Base-by-base conservation (phyloP, 2,113 vertebrate species). In the Bubo bubo region DNA sequence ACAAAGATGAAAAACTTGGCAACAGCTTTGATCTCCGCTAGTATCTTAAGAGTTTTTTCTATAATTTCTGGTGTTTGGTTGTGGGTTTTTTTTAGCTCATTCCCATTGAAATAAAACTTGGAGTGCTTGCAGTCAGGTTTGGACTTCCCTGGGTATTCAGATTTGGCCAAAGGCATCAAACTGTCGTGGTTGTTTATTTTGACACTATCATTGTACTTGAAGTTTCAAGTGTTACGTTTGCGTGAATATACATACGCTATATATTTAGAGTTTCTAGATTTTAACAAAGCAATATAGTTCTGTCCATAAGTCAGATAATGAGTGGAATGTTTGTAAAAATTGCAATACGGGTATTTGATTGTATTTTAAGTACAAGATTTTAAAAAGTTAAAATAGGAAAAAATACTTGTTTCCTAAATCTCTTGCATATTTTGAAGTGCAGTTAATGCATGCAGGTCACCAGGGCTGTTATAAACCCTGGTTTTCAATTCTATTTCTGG, bases 281-380 rank as follows among this genome's bases (percentile, higher is more conserved):
- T 96, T 95, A 93, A 96, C 92, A 91, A 98, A 98, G 98, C 98
- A 98, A 98, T 98, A 98, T 79, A 95, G 92, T 91, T 97, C 91
- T 97, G 96, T 96, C 84, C 85, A 7, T 85, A 35, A 94, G 93
- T 95, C 97, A 97, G 97, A 93, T 62, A 8, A 89, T 9, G 50
- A 97, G 86, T 60, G 28, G 95, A 97, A 97, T 97, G 97, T 97
- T 91, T 94, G 84, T 97, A 86, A 80, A 95, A 97, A 95, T 81
- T 81, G 80, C 95, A 94, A 97, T 98, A 98, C 98, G 97, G 97
- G 97, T 98, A 97, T 97, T 94, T 95, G 95, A 96, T 98, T 96
- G 91, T 98, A 95, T 97, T 97, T 93, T 90, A 81, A 88, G 84
- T 92, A 93, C 79, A 56, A 94, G 88, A 72, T 92, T 90, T 75